phyloP scores from a whole-genome alignment of 2,888 invertebrate species.

The Drosophila phalerata region DNA sequence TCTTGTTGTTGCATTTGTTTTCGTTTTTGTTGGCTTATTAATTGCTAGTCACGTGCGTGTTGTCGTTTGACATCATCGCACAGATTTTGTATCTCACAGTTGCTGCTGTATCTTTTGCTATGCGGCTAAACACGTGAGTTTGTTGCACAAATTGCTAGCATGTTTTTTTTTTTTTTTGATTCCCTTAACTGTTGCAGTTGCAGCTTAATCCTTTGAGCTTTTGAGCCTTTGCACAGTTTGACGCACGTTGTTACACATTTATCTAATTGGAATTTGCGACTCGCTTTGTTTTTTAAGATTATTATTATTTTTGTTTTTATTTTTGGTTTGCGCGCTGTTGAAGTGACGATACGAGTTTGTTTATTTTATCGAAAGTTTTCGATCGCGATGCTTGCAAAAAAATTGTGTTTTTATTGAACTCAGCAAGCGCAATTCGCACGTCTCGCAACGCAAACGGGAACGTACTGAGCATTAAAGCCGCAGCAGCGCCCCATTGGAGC shows the following conservation, averaged over 20 bases:
- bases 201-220: conserved; percentile 54
- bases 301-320: too few relatives aligned
- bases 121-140: conserved; percentile 31
- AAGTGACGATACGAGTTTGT: conserved; percentile 8
- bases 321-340: conserved; percentile 12
- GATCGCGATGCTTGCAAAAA: conserved; percentile 1
- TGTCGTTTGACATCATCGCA: conserved; percentile 36
- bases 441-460: conserved; percentile 72
- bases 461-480: conserved; percentile 66
- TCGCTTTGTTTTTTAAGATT: not conserved
- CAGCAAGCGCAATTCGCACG: conserved; percentile 72
- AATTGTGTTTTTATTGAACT: conserved; percentile 14
- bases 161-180: not conserved
- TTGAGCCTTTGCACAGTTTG: conserved; percentile 28
- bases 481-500: conserved; percentile 59
- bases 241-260: conserved; percentile 27
- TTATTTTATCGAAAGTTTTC: conserved; percentile 6
- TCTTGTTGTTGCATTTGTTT: not conserved
- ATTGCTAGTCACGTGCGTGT: conserved; percentile 76
- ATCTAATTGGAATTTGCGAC: conserved; percentile 26
- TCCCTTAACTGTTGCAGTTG: not conserved
- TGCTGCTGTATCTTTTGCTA: conserved; percentile 18
- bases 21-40: conserved; percentile 42
- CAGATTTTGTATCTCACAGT: conserved; percentile 39
- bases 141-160: conserved; percentile 11